These are phyloP conservation scores for Malurus alboscapulatus DNA, from an alignment of 2,113 vertebrate genomes.

Conservation along the genomic window DNA sequence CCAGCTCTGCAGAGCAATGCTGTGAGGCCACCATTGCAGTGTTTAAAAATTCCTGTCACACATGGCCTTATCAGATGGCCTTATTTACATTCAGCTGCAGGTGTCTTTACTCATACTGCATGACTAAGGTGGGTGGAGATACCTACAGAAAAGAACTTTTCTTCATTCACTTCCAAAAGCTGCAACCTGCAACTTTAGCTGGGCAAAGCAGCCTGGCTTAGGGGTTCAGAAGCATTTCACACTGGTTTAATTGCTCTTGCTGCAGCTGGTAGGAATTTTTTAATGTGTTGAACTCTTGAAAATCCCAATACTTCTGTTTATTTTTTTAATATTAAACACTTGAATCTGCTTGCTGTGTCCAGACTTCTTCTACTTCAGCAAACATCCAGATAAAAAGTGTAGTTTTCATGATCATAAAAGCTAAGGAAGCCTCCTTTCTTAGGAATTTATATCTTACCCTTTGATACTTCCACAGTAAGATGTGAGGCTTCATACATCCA, in stretches of 20 bases:
- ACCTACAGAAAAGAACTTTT: slow-evolving; percentile 12
- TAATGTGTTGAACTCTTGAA: background rate
- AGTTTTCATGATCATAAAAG: background rate
- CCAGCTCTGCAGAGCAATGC: fast-evolving
- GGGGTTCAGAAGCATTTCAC: background rate
- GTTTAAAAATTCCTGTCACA: slow-evolving; percentile 44
- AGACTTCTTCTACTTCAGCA: background rate
- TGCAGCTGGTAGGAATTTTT: background rate
- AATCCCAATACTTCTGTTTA: background rate
- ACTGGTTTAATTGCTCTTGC: background rate
- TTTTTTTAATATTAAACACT: background rate
- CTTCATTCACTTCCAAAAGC: background rate
- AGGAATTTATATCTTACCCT: background rate
- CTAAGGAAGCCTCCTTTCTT: background rate
- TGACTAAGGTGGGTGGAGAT: slow-evolving; percentile 43
- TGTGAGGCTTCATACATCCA: background rate
- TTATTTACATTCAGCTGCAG: slow-evolving; percentile 49
- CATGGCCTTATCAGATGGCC: slow-evolving; percentile 1
- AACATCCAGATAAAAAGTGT: background rate
- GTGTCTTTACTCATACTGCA: slow-evolving; percentile 45
- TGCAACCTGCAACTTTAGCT: background rate
- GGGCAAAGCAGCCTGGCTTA: background rate
- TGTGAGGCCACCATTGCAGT: background rate
- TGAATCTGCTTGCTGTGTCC: background rate
- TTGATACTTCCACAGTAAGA: background rate